Percentiles rank a stretch among this genome's conserved stretches.
Conservation (phyloP, 2,888 invertebrate species). For the Emesis russula region DNA sequence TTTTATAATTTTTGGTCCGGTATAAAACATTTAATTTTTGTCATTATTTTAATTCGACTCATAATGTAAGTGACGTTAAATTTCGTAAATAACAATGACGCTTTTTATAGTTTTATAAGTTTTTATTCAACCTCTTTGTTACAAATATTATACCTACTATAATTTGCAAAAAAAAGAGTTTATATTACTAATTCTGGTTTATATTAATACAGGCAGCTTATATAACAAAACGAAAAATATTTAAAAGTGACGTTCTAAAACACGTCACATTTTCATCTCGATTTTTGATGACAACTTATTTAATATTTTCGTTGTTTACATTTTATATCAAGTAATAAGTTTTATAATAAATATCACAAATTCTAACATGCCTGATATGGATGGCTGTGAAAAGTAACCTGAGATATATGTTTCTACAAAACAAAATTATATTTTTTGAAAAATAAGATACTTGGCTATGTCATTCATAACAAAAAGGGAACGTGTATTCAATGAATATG, state of each 20-base stretch:
- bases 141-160: too few species aligned
- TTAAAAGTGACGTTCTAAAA: slow-evolving; percentile 93
- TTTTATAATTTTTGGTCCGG: slow-evolving; percentile 84
- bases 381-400: slow-evolving; percentile 92
- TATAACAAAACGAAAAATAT: slow-evolving; percentile 77
- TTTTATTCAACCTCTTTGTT: slow-evolving; percentile 53
- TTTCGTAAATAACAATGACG: neutral
- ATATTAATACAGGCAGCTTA: slow-evolving; percentile 18
- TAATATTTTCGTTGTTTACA: slow-evolving; percentile 93
- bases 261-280: slow-evolving; percentile 91
- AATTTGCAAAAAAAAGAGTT: too few species aligned
- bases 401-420: slow-evolving; percentile 89
- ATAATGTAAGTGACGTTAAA: slow-evolving; percentile 8
- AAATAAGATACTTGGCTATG: slow-evolving; percentile 91
- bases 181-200: too few species aligned
- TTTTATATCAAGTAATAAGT: slow-evolving; percentile 90
- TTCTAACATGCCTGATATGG: slow-evolving; percentile 93
- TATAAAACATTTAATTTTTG: slow-evolving; percentile 92
- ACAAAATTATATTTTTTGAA: slow-evolving; percentile 90
- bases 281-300: slow-evolving; percentile 94
- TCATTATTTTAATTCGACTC: slow-evolving; percentile 36
- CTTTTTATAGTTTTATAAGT: neutral
- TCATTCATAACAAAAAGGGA: slow-evolving; percentile 95
- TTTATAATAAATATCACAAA: slow-evolving; percentile 90
- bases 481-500: slow-evolving; percentile 94